Conservation (phyloP, 2,888 invertebrate genomes). For the Xanthorhoe designata region DNA sequence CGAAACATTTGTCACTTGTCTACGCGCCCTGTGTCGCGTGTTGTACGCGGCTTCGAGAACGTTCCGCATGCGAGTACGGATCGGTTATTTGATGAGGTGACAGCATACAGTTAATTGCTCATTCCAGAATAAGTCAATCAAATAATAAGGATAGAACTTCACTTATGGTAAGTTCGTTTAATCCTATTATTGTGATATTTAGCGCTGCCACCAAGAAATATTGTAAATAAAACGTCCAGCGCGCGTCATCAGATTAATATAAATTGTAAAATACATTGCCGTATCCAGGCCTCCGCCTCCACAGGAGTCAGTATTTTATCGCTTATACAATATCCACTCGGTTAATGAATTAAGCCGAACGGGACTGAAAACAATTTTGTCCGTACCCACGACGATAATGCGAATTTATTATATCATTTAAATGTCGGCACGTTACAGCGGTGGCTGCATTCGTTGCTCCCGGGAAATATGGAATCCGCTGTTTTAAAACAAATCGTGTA, state of each 20-base stretch:
- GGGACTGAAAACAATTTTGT: slow-evolving; percentile 76
- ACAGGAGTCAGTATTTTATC: slow-evolving; percentile 50
- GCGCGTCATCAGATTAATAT: slow-evolving; percentile 8
- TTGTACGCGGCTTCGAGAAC: no score
- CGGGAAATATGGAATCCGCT: slow-evolving; percentile 6
- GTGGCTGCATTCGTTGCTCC: slow-evolving; percentile 23
- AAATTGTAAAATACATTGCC: slow-evolving; percentile 14
- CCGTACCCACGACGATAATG: slow-evolving; percentile 70
- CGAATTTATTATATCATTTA: slow-evolving; percentile 82
- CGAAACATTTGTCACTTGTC: no score
- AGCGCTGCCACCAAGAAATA: background rate
- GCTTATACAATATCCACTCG: slow-evolving; percentile 62
- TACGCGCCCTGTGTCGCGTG: no score
- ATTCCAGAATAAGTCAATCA: no score
- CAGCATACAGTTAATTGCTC: background rate
- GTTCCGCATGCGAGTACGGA: no score
- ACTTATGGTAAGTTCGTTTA: no score
- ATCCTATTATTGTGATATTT: background rate
- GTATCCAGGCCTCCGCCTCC: slow-evolving; percentile 22
- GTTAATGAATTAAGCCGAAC: slow-evolving; percentile 75
- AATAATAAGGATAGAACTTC: no score
- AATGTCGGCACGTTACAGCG: slow-evolving; percentile 64
- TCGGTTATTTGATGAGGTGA: background rate
- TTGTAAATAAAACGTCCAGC: background rate
- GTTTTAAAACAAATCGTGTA: background rate